These are phyloP conservation scores for Cantharis rustica DNA, from an alignment of 2,888 invertebrate genomes.

Conservation along the genomic window DNA sequence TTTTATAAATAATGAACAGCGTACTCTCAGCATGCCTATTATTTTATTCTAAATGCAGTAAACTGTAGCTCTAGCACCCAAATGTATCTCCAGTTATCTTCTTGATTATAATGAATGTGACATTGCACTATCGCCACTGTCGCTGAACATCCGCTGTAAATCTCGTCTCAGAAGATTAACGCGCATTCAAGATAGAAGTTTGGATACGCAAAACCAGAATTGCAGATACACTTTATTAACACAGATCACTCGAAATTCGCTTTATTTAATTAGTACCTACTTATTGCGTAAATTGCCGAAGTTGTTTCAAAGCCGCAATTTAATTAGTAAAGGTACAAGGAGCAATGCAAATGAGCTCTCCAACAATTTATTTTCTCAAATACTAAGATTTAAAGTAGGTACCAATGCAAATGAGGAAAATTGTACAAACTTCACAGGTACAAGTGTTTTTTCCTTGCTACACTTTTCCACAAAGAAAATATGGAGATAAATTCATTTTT, in stretches of 20 bases:
- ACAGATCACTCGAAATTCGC: slow-evolving; percentile 19
- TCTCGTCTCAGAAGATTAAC: slow-evolving; percentile 28
- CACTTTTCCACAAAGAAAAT: neutral
- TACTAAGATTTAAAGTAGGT: neutral
- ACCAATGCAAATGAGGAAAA: neutral
- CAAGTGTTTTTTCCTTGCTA: neutral
- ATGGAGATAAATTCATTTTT: neutral
- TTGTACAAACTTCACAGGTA: neutral
- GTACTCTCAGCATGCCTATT: neutral
- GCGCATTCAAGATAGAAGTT: slow-evolving; percentile 24
- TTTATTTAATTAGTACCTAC: slow-evolving; percentile 18
- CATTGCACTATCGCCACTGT: slow-evolving; percentile 30
- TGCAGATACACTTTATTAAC: slow-evolving; percentile 20
- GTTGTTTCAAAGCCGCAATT: slow-evolving; percentile 23
- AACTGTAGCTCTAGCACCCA: slow-evolving; percentile 14
- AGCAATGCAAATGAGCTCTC: slow-evolving; percentile 15
- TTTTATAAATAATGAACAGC: neutral
- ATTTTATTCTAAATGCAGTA: slow-evolving; percentile 18
- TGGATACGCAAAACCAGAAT: slow-evolving; percentile 18
- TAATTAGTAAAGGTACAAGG: slow-evolving; percentile 23
- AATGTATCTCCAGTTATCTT: slow-evolving; percentile 19
- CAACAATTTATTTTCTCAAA: neutral
- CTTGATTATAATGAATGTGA: slow-evolving; percentile 29
- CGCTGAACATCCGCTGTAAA: slow-evolving; percentile 26
- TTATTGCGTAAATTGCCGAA: slow-evolving; percentile 25